Conservation (phyloP, 2,888 invertebrate species). For the Microplitis manilae region DNA sequence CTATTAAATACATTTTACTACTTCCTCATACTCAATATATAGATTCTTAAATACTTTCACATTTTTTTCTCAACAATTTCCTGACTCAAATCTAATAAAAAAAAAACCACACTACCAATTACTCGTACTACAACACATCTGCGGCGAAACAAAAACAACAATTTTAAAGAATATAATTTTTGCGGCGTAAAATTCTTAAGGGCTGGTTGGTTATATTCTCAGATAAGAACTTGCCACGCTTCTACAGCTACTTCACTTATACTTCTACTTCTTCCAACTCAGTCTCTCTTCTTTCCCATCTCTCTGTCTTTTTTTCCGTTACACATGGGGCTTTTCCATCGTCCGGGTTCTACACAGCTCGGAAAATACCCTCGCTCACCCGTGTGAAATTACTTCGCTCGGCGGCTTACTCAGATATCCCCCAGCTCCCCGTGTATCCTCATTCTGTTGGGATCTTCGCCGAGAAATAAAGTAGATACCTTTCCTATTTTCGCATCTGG, state of each 20-base stretch:
- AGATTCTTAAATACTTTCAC: neutral
- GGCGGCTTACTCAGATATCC: slow-evolving; percentile 70
- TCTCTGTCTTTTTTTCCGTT: slow-evolving; percentile 10
- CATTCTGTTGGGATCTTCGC: slow-evolving; percentile 64
- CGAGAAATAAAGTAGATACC: slow-evolving; percentile 70
- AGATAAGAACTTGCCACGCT: slow-evolving; percentile 61
- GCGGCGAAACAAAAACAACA: slow-evolving; percentile 6
- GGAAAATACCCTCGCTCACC: slow-evolving; percentile 58
- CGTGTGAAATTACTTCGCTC: slow-evolving; percentile 71
- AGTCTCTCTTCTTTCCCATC: slow-evolving; percentile 3
- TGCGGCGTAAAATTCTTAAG: slow-evolving; percentile 45
- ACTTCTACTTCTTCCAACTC: slow-evolving; percentile 38
- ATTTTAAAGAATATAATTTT: slow-evolving; percentile 67
- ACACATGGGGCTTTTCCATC: slow-evolving; percentile 35
- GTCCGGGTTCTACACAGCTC: slow-evolving; percentile 14
- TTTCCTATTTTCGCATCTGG: slow-evolving; percentile 68
- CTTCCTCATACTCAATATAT: neutral
- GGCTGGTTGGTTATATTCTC: slow-evolving; percentile 57
- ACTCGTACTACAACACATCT: neutral
- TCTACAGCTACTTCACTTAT: slow-evolving; percentile 15
- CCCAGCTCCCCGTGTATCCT: slow-evolving; percentile 65
- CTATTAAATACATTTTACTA: neutral
- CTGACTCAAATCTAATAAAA: neutral
- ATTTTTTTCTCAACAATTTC: neutral
- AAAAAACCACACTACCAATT: neutral